Evolutionary conservation across 2,113 vertebrate species (phyloP).

Genomic region (Naja naja): DNA sequence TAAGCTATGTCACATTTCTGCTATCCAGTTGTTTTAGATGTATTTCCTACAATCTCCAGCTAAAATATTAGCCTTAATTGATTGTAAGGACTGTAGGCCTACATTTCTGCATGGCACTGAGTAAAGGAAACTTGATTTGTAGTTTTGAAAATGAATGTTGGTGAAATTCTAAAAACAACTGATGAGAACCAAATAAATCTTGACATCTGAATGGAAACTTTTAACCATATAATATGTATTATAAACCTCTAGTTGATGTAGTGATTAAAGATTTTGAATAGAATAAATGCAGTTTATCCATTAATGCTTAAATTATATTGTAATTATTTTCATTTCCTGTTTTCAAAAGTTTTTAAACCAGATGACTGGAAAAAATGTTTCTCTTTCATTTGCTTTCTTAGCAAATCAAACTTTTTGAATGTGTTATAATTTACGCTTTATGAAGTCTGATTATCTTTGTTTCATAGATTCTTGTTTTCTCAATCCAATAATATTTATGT

Average conservation of each 20-base stretch:
- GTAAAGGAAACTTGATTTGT: neutral
- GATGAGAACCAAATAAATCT: conserved; percentile 29
- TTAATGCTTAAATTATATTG: conserved; percentile 48
- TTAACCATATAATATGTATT: conserved; percentile 36
- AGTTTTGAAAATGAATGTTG: neutral
- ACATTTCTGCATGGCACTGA: neutral
- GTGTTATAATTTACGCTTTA: conserved; percentile 6
- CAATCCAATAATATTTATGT: neutral
- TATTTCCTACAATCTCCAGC: neutral
- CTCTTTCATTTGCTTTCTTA: conserved; percentile 45
- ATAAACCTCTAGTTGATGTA: conserved; percentile 52
- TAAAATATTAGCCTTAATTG: neutral
- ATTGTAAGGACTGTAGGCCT: neutral
- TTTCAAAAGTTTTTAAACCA: conserved; percentile 51
- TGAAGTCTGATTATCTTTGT: conserved; percentile 34
- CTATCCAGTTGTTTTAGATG: neutral
- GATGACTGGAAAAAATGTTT: conserved; percentile 28
- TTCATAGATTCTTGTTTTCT: neutral
- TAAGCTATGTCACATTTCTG: neutral
- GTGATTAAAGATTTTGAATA: conserved; percentile 67
- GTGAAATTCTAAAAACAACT: conserved; percentile 10
- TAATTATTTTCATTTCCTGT: conserved; percentile 51
- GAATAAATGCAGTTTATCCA: conserved; percentile 70
- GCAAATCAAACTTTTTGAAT: conserved; percentile 44
- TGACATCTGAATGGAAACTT: conserved; percentile 25